These are phyloP conservation scores for Epiblema foenella DNA, from an alignment of 2,888 invertebrate species.

Conservation along the genomic window DNA sequence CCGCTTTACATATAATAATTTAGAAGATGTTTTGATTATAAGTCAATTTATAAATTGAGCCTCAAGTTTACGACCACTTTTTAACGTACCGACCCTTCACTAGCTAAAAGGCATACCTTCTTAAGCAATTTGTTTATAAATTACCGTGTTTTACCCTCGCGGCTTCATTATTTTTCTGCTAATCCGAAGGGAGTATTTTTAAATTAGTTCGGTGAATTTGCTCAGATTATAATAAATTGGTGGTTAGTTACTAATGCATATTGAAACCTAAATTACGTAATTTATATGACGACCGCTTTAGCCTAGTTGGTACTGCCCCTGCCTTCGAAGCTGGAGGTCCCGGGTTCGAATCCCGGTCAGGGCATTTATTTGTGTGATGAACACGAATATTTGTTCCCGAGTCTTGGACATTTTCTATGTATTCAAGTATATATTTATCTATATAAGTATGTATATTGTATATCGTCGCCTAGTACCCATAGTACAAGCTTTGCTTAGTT, in stretches of 20 bases:
- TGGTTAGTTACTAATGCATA: neutral
- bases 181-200: constrained; percentile 7
- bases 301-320: too few species aligned
- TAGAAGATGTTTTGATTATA: constrained; percentile 29
- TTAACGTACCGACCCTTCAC: neutral
- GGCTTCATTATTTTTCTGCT: neutral
- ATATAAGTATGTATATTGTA: too few species aligned
- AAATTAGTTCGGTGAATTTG: neutral
- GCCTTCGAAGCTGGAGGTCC: too few species aligned
- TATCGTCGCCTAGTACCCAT: too few species aligned
- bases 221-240: neutral
- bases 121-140: constrained; percentile 10
- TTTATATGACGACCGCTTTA: too few species aligned
- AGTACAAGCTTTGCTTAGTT: too few species aligned
- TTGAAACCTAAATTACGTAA: neutral
- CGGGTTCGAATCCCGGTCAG: too few species aligned
- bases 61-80: constrained; percentile 26
- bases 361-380: too few species aligned
- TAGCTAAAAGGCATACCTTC: constrained; percentile 1
- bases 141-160: constrained; percentile 7
- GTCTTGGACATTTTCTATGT: too few species aligned
- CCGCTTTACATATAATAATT: constrained; percentile 54
- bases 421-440: too few species aligned
- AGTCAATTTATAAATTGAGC: constrained; percentile 26
- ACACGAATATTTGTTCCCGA: too few species aligned